Evolutionary conservation across 2,113 vertebrate genomes (phyloP).

Genomic region (Nyctibius bracteatus): DNA sequence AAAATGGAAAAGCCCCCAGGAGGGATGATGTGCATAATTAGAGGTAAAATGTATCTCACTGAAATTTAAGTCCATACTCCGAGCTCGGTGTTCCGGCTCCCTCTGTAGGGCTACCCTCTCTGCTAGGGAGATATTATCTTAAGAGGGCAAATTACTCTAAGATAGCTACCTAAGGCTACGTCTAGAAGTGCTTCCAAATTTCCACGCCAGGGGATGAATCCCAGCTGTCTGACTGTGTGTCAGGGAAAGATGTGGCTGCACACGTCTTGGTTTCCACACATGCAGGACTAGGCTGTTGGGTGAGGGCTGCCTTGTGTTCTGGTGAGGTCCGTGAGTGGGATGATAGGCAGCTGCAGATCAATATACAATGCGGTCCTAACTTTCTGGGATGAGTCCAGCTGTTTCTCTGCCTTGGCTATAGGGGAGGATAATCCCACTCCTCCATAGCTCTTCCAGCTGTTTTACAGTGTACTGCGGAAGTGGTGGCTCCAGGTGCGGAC

Average conservation of each 20-base stretch:
- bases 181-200: background rate
- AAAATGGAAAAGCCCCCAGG: conserved; percentile 29
- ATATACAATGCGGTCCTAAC: too few species aligned
- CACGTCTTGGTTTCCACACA: background rate
- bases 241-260: background rate
- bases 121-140: background rate
- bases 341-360: background rate
- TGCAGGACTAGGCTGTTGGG: background rate
- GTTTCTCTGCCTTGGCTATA: background rate
- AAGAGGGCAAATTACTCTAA: background rate
- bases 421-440: background rate
- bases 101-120: background rate
- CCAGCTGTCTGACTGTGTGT: background rate
- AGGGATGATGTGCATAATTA: conserved; percentile 17
- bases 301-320: background rate
- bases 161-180: background rate
- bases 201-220: background rate
- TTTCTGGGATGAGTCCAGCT: background rate
- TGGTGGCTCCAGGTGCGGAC: background rate
- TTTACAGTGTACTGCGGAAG: background rate
- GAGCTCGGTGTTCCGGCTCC: background rate
- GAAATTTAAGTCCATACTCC: background rate
- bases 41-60: background rate
- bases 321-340: background rate
- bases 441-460: background rate